A percentile compares a stretch with the other conserved stretches of the same genome.
Conservation (phyloP, 1,140 invertebrate genomes). For the Gyrodactylus salaris region DNA sequence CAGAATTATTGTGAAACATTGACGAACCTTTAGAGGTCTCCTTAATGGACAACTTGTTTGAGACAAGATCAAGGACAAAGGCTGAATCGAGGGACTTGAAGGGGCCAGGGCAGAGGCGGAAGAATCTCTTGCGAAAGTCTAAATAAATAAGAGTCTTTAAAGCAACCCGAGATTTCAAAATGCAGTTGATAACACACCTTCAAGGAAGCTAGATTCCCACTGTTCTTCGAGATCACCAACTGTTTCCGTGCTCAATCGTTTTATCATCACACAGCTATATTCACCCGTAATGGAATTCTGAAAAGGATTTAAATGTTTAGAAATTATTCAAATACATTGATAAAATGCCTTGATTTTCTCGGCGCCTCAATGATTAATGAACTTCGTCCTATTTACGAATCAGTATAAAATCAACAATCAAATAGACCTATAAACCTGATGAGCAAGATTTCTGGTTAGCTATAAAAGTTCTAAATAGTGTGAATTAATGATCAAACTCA, state of each 20-base stretch:
- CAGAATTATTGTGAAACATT: too few species aligned
- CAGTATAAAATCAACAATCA: too few species aligned
- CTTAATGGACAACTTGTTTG: background rate
- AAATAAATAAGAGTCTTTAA: background rate
- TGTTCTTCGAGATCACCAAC: background rate
- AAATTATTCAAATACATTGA: background rate
- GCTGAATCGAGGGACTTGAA: background rate
- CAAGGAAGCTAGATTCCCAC: background rate
- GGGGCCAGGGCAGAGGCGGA: background rate
- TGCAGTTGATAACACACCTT: background rate
- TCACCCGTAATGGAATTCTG: constrained; percentile 1
- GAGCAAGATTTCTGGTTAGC: background rate
- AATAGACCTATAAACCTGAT: too few species aligned
- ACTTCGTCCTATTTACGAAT: background rate
- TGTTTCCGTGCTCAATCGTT: background rate
- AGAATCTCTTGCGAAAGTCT: constrained; percentile 1
- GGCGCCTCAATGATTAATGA: background rate
- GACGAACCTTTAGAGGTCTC: background rate
- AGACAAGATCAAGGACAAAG: background rate
- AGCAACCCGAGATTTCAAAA: background rate
- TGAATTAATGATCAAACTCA: constrained; percentile 8
- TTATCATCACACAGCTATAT: background rate
- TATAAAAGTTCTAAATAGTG: background rate
- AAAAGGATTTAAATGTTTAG: background rate
- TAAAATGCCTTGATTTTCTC: background rate